Evolutionary conservation across 2,113 vertebrate species (phyloP).

Genomic region (Pipra filicauda): DNA sequence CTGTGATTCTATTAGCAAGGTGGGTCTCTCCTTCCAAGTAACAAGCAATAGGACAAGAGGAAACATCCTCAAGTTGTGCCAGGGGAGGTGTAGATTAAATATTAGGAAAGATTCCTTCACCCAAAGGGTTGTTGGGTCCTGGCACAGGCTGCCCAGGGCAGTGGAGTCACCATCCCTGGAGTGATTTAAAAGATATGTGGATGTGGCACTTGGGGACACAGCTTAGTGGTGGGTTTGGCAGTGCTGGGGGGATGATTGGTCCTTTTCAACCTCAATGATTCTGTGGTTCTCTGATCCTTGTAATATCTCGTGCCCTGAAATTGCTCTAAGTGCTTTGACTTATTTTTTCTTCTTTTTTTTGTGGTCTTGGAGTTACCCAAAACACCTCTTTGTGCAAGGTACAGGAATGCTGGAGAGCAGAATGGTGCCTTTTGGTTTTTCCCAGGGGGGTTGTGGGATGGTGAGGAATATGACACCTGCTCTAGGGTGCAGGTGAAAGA

Average conservation of each 20-base stretch:
- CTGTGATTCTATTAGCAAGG: background rate
- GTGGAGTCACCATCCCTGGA: background rate
- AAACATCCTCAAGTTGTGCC: background rate
- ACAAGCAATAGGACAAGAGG: background rate
- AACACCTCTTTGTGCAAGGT: background rate
- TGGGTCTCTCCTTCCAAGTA: background rate
- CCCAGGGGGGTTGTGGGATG: background rate
- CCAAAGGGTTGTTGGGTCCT: background rate
- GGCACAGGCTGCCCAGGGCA: background rate
- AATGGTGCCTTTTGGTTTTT: background rate
- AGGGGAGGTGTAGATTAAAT: background rate
- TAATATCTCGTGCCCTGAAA: background rate
- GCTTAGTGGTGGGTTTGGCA: background rate
- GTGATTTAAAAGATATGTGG: background rate
- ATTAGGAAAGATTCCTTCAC: background rate
- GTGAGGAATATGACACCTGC: fast-evolving
- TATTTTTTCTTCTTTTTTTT: background rate
- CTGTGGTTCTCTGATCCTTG: background rate
- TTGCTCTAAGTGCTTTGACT: background rate
- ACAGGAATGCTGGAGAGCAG: background rate
- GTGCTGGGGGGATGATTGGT: background rate
- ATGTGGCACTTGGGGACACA: no score
- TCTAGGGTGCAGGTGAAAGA: background rate
- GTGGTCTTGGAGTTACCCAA: background rate
- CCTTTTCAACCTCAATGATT: background rate